Percentiles rank a stretch among this genome's conserved stretches.
phyloP scores from a whole-genome alignment of 2,888 invertebrate genomes.

The Trissoscelio sp. region DNA sequence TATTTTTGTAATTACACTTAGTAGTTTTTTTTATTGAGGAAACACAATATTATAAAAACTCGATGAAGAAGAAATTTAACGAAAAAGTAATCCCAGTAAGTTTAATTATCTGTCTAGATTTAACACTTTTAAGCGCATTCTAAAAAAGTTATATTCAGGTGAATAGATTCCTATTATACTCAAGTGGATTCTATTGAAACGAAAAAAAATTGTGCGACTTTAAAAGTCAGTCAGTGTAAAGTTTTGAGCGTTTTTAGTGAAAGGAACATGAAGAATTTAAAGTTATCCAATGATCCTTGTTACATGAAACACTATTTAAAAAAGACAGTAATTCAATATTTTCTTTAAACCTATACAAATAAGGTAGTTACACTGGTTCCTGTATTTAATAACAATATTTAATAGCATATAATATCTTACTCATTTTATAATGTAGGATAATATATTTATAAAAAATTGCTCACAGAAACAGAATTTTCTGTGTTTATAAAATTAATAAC shows the following conservation, averaged over 20 bases:
- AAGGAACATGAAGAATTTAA: slow-evolving; percentile 47
- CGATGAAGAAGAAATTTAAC: slow-evolving; percentile 13
- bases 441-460: too few species aligned
- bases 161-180: slow-evolving; percentile 41
- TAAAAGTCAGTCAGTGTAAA: slow-evolving; percentile 39
- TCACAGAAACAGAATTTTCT: too few species aligned
- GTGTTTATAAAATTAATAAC: too few species aligned
- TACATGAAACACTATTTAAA: slow-evolving; percentile 35
- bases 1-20: slow-evolving; percentile 27
- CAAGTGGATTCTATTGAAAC: slow-evolving; percentile 43
- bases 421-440: too few species aligned
- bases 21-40: slow-evolving; percentile 1
- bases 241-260: slow-evolving; percentile 45
- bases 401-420: too few species aligned
- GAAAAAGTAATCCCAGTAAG: slow-evolving; percentile 29
- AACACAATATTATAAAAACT: slow-evolving; percentile 4
- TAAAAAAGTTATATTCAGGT: slow-evolving; percentile 43
- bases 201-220: slow-evolving; percentile 36
- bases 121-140: slow-evolving; percentile 38
- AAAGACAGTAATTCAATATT: slow-evolving; percentile 35
- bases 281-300: slow-evolving; percentile 29
- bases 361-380: too few species aligned
- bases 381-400: too few species aligned
- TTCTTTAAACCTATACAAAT: slow-evolving; percentile 22
- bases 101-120: slow-evolving; percentile 49